These are phyloP conservation scores for Hiodon tergisus DNA, from an alignment of 2,113 vertebrate species.

Conservation along the genomic window DNA sequence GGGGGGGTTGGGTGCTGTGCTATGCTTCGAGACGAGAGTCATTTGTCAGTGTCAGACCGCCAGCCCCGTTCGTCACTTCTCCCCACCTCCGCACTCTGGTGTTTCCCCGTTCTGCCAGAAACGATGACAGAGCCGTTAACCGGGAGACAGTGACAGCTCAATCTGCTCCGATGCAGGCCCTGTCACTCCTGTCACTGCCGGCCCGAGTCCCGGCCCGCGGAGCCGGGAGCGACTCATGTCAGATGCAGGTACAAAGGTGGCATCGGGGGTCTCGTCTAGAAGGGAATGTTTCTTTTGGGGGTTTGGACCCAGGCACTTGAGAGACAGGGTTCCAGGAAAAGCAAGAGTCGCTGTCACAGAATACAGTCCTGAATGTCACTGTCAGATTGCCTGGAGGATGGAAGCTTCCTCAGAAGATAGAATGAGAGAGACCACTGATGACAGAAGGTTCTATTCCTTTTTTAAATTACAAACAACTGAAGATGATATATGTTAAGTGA, in stretches of 20 bases:
- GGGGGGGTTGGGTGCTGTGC: slow-evolving; percentile 40
- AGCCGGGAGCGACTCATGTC: background rate
- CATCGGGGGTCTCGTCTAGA: too few relatives aligned
- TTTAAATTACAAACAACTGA: too few relatives aligned
- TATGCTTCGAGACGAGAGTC: slow-evolving; percentile 41
- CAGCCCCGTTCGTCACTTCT: background rate
- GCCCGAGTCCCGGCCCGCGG: slow-evolving; percentile 22
- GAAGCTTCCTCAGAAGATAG: too few relatives aligned
- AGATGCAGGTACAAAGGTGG: too few relatives aligned
- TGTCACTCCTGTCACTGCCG: slow-evolving; percentile 40
- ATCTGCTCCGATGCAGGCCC: slow-evolving; percentile 42
- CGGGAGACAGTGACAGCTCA: slow-evolving; percentile 46
- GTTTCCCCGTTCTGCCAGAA: slow-evolving; percentile 12
- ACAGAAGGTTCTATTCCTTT: too few relatives aligned
- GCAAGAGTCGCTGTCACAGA: background rate
- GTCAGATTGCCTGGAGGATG: too few relatives aligned
- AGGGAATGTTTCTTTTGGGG: too few relatives aligned
- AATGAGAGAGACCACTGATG: too few relatives aligned
- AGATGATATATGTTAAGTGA: too few relatives aligned
- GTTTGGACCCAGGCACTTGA: background rate
- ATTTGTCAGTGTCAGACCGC: slow-evolving; percentile 57
- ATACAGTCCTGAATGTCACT: background rate
- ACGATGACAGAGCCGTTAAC: slow-evolving; percentile 38
- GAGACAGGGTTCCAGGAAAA: background rate
- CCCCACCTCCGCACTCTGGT: slow-evolving; percentile 10